Base-by-base conservation (phyloP, 2,113 vertebrate genomes). In the Anarrhichthys ocellatus region DNA sequence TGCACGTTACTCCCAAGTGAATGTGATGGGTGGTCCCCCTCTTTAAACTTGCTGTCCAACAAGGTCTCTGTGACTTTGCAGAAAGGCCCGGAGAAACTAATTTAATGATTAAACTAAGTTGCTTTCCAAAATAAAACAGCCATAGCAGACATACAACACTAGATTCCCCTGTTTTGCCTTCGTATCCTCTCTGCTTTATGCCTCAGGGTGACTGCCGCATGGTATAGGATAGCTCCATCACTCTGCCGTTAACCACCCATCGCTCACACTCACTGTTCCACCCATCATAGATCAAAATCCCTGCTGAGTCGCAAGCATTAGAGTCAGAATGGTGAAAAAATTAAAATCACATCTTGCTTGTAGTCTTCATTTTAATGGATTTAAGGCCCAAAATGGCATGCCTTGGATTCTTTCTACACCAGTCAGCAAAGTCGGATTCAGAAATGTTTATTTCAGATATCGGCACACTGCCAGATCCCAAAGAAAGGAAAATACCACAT, bases 221-320 rank as follows among this genome's bases (percentile, higher is more conserved):
- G 32, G 36, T 73, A 80, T 50, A 79, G 64, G 14, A 87, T 64
- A 88, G 80, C 83, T 84, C 32, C 65, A 84, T 86, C 83, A 36
- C 52, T 75, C 75, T 59, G 81, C 84, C 36, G 32, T 91, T 83
- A 87, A 78, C 84, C 90, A 76, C 84, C 89, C 88, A 87, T 91
- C 17, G 36, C 80, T 93, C 74, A 90, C 46, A 50, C 66, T 83
- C 67, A 63, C 29, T 79, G 80, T 73, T 81, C 42, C 82, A 73
- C 68, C 20, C 66, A 24, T 72, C 74, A 34, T 58, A 81, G 63
- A 79, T 81, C 78, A 77, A 86, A 80, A 80, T 46, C 66, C 76
- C 87, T 18, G 62, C 83, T 71, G 82, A 84, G 75, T 79, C 20
- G 1, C 36, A 73, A 76, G 54, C 82, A 79, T 86, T 81, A 76